A percentile compares a stretch with the other conserved stretches of the same genome.
phyloP scores from a whole-genome alignment of 2,113 vertebrate genomes.

The Macquaria australasica region DNA sequence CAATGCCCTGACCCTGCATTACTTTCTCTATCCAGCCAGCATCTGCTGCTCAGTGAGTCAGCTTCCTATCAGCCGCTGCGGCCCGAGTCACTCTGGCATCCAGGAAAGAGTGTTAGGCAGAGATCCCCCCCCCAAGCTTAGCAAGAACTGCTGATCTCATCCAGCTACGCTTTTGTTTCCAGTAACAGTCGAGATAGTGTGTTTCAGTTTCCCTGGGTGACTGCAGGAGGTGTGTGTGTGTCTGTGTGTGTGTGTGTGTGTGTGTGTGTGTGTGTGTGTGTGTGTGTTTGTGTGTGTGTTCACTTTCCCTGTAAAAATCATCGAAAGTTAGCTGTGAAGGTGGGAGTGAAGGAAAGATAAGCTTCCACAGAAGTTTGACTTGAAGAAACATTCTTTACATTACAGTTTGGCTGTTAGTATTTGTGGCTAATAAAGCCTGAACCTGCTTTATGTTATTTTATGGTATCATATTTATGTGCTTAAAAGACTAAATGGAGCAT shows the following conservation, averaged over 20 bases:
- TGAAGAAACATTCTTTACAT: neutral
- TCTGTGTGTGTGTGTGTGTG: conserved; percentile 26
- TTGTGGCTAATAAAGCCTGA: neutral
- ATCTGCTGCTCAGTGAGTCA: conserved; percentile 73
- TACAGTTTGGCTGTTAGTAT: neutral
- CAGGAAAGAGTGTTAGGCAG: conserved; percentile 70
- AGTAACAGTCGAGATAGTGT: conserved; percentile 66
- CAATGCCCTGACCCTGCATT: conserved; percentile 54
- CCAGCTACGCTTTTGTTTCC: conserved; percentile 69
- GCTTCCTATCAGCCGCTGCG: conserved; percentile 63
- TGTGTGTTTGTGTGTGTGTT: conserved; percentile 6
- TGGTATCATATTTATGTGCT: neutral
- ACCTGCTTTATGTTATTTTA: neutral
- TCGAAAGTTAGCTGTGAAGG: neutral
- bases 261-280: conserved; percentile 4
- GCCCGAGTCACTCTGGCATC: conserved; percentile 68
- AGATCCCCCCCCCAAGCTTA: conserved; percentile 54
- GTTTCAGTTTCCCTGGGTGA: conserved; percentile 52
- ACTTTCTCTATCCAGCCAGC: conserved; percentile 48
- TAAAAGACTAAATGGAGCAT: neutral
- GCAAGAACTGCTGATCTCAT: conserved; percentile 79
- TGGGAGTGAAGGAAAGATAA: neutral
- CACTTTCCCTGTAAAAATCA: conserved; percentile 29
- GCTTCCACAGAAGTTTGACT: conserved; percentile 22
- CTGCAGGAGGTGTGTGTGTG: conserved; percentile 17